A percentile compares a stretch with the other conserved stretches of the same genome.
phyloP scores from a whole-genome alignment of 2,113 vertebrate species.

The Glaucomys volans region DNA sequence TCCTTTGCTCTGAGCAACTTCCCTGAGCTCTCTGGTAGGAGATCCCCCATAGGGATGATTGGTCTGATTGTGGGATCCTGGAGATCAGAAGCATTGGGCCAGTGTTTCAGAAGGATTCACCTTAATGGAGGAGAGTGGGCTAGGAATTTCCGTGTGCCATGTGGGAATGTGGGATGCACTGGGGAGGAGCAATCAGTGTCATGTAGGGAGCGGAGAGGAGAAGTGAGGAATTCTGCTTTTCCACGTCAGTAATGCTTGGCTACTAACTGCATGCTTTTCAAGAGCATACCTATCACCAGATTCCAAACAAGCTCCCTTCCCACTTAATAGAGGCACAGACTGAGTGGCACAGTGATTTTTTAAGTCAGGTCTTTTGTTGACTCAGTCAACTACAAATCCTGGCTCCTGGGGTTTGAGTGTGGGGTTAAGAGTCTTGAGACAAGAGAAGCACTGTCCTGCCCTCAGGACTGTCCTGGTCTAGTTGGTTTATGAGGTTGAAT shows the following conservation, averaged over 20 bases:
- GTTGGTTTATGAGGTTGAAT: neutral
- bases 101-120: neutral
- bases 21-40: accelerated
- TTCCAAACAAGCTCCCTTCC: neutral
- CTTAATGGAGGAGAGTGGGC: neutral
- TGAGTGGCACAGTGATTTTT: neutral
- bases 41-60: no score
- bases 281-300: neutral
- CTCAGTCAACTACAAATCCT: neutral
- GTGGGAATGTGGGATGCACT: neutral
- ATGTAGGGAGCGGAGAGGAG: neutral
- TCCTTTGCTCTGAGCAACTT: neutral
- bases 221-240: neutral
- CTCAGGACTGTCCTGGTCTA: neutral
- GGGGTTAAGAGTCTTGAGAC: neutral
- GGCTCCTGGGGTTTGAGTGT: accelerated
- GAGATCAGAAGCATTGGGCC: neutral
- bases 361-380: neutral
- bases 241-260: neutral
- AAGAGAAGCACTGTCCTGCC: neutral
- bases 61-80: neutral
- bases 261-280: neutral
- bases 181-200: neutral
- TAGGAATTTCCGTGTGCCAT: accelerated
- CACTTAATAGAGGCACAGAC: neutral